Percentiles rank a stretch among this genome's conserved stretches.
Conservation (phyloP, 2,113 vertebrate genomes). For the Myotis brandtii region DNA sequence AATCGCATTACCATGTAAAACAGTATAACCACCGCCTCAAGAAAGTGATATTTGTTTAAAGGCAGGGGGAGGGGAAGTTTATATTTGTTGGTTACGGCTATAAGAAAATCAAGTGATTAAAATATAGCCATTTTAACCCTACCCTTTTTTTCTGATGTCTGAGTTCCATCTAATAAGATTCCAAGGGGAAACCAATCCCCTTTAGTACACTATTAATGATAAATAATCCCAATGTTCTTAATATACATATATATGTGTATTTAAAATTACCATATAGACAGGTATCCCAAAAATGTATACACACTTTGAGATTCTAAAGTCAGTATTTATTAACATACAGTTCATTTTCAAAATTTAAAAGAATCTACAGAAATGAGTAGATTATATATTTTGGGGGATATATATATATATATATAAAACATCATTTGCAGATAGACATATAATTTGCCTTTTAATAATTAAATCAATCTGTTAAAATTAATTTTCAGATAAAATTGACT, state of each 20-base stretch:
- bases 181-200: constrained; percentile 40
- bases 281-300: too few relatives aligned
- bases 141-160: constrained; percentile 33
- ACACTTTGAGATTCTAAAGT: too few relatives aligned
- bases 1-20: background rate
- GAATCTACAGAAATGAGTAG: too few relatives aligned
- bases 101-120: constrained; percentile 46
- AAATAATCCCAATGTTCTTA: constrained; percentile 68
- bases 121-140: constrained; percentile 41
- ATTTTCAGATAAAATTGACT: constrained; percentile 65
- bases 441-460: constrained; percentile 69
- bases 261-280: background rate
- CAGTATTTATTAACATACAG: too few relatives aligned
- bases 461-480: constrained; percentile 75
- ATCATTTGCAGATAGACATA: constrained; percentile 48
- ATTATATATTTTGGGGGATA: too few relatives aligned
- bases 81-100: background rate
- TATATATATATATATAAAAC: background rate
- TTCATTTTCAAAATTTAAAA: too few relatives aligned
- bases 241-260: background rate
- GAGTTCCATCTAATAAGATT: constrained; percentile 44
- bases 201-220: constrained; percentile 44
- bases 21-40: background rate
- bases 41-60: background rate
- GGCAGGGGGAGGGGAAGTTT: background rate